These are phyloP conservation scores for Cheilosia grossa DNA, from an alignment of 2,888 invertebrate species.

Conservation along the genomic window DNA sequence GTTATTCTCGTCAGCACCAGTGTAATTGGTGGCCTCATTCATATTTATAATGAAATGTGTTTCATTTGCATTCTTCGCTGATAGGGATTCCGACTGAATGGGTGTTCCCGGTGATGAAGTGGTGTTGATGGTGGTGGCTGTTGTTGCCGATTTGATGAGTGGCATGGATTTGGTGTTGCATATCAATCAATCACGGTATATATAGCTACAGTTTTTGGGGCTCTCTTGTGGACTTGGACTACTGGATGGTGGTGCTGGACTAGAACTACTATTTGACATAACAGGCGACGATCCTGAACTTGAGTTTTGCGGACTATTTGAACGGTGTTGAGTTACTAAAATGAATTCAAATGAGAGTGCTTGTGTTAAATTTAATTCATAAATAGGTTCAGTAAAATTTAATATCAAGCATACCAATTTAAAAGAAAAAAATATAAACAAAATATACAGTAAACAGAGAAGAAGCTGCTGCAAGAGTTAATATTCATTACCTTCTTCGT, in stretches of 20 bases:
- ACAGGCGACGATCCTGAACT: slow-evolving; percentile 84
- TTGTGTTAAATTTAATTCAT: not conserved
- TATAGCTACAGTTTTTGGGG: slow-evolving; percentile 84
- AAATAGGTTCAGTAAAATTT: slow-evolving; percentile 7
- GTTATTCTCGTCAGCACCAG: slow-evolving; percentile 40
- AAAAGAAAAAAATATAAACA: not conserved
- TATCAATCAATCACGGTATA: slow-evolving; percentile 84
- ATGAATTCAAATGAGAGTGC: slow-evolving; percentile 46
- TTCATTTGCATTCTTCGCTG: slow-evolving; percentile 56
- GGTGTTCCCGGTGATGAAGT: slow-evolving; percentile 53
- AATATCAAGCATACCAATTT: not conserved
- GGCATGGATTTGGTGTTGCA: slow-evolving; percentile 84
- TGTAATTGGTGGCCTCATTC: slow-evolving; percentile 31
- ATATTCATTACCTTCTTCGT: too few relatives aligned
- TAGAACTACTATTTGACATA: slow-evolving; percentile 84
- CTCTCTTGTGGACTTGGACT: slow-evolving; percentile 84
- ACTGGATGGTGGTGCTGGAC: slow-evolving; percentile 84
- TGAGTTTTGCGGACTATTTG: slow-evolving; percentile 84
- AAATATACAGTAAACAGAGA: not conserved
- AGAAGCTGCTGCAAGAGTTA: too few relatives aligned
- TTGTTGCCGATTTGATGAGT: slow-evolving; percentile 80
- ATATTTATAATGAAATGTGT: slow-evolving; percentile 52
- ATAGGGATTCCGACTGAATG: slow-evolving; percentile 22
- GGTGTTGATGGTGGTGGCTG: slow-evolving; percentile 67
- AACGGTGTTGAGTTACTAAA: slow-evolving; percentile 84